These are phyloP conservation scores for Choristoneura fumiferana DNA, from an alignment of 1,140 invertebrate species.

Conservation along the genomic window DNA sequence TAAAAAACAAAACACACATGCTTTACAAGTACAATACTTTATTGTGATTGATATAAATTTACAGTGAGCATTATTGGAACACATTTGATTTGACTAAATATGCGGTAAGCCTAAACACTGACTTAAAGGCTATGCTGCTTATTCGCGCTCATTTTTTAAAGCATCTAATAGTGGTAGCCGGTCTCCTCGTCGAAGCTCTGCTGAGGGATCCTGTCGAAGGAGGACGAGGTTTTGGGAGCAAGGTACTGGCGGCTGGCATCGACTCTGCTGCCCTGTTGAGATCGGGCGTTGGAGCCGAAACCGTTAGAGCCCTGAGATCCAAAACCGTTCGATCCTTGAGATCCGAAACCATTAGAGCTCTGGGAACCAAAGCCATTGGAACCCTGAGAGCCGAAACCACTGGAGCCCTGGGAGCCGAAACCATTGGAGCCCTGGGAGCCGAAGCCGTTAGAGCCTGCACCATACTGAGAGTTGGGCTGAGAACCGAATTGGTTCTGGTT, in stretches of 20 bases:
- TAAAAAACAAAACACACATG: no score
- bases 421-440: background rate
- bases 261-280: constrained; percentile 14
- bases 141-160: background rate
- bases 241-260: constrained; percentile 57
- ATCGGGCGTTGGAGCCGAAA: constrained; percentile 5
- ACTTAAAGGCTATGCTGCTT: background rate
- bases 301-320: constrained; percentile 18
- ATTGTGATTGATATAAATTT: constrained; percentile 20
- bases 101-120: background rate
- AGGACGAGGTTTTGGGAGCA: constrained; percentile 40
- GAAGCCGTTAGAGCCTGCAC: background rate
- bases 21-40: constrained; percentile 1
- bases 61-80: constrained; percentile 28
- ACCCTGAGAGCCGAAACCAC: constrained; percentile 19
- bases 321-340: constrained; percentile 18
- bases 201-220: constrained; percentile 51
- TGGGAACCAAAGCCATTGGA: constrained; percentile 7
- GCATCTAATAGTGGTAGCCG: constrained; percentile 58
- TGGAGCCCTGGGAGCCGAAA: constrained; percentile 20
- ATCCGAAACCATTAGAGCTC: background rate
- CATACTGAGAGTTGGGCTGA: background rate
- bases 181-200: constrained; percentile 64
- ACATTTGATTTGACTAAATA: constrained; percentile 18
- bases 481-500: constrained; percentile 6